Base-by-base conservation (phyloP, 2,888 invertebrate species). In the Pandemis heparana region DNA sequence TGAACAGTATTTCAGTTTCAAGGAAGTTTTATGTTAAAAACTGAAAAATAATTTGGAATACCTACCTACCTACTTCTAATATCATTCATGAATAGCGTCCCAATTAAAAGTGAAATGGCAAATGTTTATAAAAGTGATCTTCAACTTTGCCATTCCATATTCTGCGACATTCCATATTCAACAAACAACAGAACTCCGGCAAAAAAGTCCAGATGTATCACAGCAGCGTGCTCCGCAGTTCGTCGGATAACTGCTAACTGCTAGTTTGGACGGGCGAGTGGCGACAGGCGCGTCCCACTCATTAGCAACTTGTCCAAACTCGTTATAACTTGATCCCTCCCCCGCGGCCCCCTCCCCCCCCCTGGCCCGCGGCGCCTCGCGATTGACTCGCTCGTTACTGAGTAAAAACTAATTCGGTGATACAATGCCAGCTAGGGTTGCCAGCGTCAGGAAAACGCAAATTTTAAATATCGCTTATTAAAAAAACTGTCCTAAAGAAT, bases 221-320 rank as follows among this genome's bases (percentile, higher is more conserved):
- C 46, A 12, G 14, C 46, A 12, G 53, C 18, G 51, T 9, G 53
- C 48, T 41, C 48, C 48, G 18, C 18, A 53, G 9, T 18, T 53
- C 51, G 9, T 1, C 53, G 53, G 53, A 9, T 53, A 48, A 48
- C 48, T 48, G 48, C 16, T 18, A 53, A 53, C 51, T 56, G 56
- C 56, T 23, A 56, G 56, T 56, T 56, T 56, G 56, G 14, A 16
- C 18, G 70, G 18, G 70, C 67, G 71, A 76, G 78, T 80, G 76
- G 78, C 77, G 77, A 76, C 78, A 75, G 76, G 78, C 75, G 76
- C 79, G 78, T 79, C 83, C 80, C 83, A 86, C 91, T 92, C 92
- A 92, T 92, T 92, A 92, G 88, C 89, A 87, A 90, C 85, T 91
- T 91, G 92, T 91, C 90, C 88, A 88, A 90, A 88, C 92, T 92